A percentile compares a stretch with the other conserved stretches of the same genome.
These are phyloP conservation scores for Mobula birostris DNA, from an alignment of 2,113 vertebrate species.

Conservation along the genomic window DNA sequence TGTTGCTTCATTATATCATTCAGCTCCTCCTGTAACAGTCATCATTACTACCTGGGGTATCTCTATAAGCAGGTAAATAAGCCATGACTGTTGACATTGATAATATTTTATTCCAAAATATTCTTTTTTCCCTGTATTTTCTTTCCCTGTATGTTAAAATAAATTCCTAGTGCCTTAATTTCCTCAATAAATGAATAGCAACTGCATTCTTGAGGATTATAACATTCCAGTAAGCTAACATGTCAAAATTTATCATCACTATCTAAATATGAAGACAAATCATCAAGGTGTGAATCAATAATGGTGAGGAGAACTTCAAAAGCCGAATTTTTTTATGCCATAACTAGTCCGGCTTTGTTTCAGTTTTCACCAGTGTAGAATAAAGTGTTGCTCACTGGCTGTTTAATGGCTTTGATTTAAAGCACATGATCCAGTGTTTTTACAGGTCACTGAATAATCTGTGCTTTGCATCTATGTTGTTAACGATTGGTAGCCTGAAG, in stretches of 20 bases:
- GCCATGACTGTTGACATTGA: slow-evolving; percentile 24
- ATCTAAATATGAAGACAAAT: not conserved
- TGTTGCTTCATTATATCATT: not conserved
- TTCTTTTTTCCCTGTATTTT: slow-evolving; percentile 33
- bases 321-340: not conserved
- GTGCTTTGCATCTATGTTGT: not conserved
- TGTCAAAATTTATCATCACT: not conserved
- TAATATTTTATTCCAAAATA: slow-evolving; percentile 39
- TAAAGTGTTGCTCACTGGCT: not conserved
- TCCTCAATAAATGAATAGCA: not conserved
- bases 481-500: not conserved
- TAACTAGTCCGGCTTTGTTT: not conserved
- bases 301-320: not conserved
- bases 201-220: not conserved
- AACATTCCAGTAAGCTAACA: not conserved
- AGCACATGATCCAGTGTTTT: not conserved
- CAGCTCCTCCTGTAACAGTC: slow-evolving; percentile 3
- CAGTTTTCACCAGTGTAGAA: not conserved
- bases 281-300: not conserved
- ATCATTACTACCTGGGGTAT: not conserved
- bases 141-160: not conserved
- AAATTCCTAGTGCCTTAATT: not conserved
- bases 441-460: not conserved
- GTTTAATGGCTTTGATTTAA: not conserved
- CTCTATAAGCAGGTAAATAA: slow-evolving; percentile 31